Base-by-base conservation (phyloP, 2,888 invertebrate genomes). In the Drosophila neoperkinsi region DNA sequence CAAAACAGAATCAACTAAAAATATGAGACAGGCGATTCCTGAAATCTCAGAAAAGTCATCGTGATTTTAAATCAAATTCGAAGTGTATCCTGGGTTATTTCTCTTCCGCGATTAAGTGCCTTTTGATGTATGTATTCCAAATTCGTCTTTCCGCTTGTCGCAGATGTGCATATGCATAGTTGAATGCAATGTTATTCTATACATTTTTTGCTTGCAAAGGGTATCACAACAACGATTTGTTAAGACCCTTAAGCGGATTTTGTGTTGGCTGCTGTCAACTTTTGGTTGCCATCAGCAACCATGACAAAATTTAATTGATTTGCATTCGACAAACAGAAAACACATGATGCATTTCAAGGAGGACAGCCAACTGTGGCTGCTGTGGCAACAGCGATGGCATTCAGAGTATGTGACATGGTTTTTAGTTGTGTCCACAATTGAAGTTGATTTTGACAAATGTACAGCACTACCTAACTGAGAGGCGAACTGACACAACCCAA, bases 161-260 rank as follows among this genome's bases (percentile, higher is more conserved):
- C n/a, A 16, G 50, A 30, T 50, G 28, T 51, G 13, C n/a, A 51
- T n/a, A n/a, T 34, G 34, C 34, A 36, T 5, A 34, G n/a, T 25
- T 25, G 25, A 28, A 36, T 38, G 55, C 25, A 38, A 30, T 13
- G n/a, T 16, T 28, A 41, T 57, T 38, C 10, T 38, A 16, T 16
- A 9, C 4, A 4, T n/a, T 36, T 36, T 31, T 57, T 18, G 3
- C 21, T 25, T 31, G 49, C 65, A 43, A 31, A 68, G 67, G 67
- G 67, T 67, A 71, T 67, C 6, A 58, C 55, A 57, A 43, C 57
- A 65, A 49, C 53, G 30, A 51, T 25, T 50, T 56, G 53, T 30
- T 41, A 55, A 67, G 80, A 77, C 71, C 74, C 75, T 82, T 91
- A 84, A 91, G 85, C 86, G 77, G 91, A 88, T 86, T 86, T 86